Conservation (phyloP, 2,113 vertebrate species). For the Serilophus lunatus region DNA sequence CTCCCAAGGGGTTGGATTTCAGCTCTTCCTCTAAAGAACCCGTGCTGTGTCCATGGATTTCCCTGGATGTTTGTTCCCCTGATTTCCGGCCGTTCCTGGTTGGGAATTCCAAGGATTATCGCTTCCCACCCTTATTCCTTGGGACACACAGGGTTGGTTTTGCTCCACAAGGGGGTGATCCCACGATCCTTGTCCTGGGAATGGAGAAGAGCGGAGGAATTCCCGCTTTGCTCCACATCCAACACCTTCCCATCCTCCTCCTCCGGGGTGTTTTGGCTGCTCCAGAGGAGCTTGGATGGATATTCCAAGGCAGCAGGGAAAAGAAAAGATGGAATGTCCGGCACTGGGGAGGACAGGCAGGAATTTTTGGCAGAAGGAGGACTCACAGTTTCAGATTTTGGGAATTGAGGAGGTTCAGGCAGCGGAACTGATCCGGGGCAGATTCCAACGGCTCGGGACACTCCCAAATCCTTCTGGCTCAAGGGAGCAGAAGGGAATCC, state of each 20-base stretch:
- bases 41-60: fast-evolving
- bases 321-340: neutral
- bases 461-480: neutral
- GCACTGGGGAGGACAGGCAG: fast-evolving
- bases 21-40: fast-evolving
- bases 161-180: neutral
- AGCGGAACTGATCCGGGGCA: neutral
- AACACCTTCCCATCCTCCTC: neutral
- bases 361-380: neutral
- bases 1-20: neutral
- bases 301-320: neutral
- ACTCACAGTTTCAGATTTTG: fast-evolving
- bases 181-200: neutral
- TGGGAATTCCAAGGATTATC: neutral
- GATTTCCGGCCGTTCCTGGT: neutral
- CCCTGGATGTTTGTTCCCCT: neutral
- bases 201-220: neutral
- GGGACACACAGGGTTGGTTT: fast-evolving
- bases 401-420: neutral
- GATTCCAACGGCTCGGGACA: neutral
- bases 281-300: neutral
- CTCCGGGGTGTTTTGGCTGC: neutral
- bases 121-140: neutral
- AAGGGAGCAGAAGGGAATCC: neutral
- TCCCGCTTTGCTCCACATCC: neutral